Conservation (phyloP, 2,888 invertebrate genomes). For the Subacronicta megacephala region DNA sequence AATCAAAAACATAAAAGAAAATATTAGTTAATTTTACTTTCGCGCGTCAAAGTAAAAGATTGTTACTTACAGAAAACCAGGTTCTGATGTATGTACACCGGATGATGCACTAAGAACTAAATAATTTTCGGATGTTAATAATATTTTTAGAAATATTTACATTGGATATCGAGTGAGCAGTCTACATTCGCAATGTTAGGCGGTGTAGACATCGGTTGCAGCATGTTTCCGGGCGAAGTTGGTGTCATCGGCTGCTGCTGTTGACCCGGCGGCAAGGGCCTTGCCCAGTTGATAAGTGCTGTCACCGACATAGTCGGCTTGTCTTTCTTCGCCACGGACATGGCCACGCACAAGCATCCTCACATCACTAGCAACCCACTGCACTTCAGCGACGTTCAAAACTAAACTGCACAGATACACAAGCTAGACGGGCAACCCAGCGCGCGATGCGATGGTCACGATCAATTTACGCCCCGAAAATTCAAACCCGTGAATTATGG, state of each 20-base stretch:
- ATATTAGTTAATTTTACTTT: neutral
- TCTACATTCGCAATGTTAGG: conserved; percentile 78
- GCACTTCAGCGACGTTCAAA: conserved; percentile 62
- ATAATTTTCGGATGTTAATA: conserved; percentile 13
- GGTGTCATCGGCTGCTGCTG: conserved; percentile 79
- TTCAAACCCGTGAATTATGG: conserved; percentile 64
- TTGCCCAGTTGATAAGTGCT: conserved; percentile 93
- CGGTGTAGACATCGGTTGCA: conserved; percentile 67
- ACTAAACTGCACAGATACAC: conserved; percentile 68
- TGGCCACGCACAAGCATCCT: conserved; percentile 85
- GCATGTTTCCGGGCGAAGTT: conserved; percentile 54
- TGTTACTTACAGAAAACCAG: conserved; percentile 18
- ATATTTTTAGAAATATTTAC: conserved; percentile 70
- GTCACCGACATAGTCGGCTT: conserved; percentile 96
- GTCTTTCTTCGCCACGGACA: conserved; percentile 94
- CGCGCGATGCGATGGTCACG: conserved; percentile 61
- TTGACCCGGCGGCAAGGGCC: conserved; percentile 81
- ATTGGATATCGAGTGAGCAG: conserved; percentile 86
- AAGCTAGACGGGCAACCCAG: conserved; percentile 57
- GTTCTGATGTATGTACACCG: conserved; percentile 1
- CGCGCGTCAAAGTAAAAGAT: neutral
- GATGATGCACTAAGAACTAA: conserved; percentile 4
- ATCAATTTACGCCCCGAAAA: conserved; percentile 65
- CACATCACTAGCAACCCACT: conserved; percentile 83
- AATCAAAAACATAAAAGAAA: neutral